Percentiles rank a stretch among this genome's conserved stretches.
phyloP scores from a whole-genome alignment of 2,797 vertebrate species.

The Amniataba percoides region DNA sequence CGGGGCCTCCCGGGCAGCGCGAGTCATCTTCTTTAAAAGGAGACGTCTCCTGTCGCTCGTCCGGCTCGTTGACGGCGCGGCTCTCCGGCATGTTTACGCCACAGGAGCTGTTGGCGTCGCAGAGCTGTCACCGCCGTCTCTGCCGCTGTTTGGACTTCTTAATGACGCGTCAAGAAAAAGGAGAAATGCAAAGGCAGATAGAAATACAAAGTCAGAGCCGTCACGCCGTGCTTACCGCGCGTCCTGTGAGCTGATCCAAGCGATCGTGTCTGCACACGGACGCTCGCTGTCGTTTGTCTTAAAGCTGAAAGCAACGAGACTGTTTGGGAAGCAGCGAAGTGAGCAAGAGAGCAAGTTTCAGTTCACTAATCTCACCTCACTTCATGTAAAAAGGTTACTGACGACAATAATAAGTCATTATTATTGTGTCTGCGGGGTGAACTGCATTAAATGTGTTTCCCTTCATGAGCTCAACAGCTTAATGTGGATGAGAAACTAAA shows the following conservation, averaged over 20 bases:
- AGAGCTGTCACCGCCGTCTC: slow-evolving; percentile 58
- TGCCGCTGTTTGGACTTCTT: slow-evolving; percentile 49
- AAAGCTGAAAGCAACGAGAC: slow-evolving; percentile 15
- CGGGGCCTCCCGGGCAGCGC: slow-evolving; percentile 41
- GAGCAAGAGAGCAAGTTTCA: slow-evolving; percentile 3
- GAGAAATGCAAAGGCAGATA: slow-evolving; percentile 38
- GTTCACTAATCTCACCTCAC: neutral
- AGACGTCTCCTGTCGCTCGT: slow-evolving; percentile 43
- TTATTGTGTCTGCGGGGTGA: neutral
- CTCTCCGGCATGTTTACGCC: slow-evolving; percentile 63
- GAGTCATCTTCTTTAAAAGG: slow-evolving; percentile 51
- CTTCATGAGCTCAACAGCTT: neutral
- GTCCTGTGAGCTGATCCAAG: slow-evolving; percentile 37
- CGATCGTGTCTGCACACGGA: slow-evolving; percentile 10
- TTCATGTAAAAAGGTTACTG: neutral
- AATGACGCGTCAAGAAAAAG: slow-evolving; percentile 27
- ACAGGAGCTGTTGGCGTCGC: slow-evolving; percentile 57
- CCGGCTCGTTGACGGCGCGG: slow-evolving; percentile 39
- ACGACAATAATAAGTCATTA: neutral
- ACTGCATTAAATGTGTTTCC: neutral
- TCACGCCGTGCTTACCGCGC: slow-evolving; percentile 15
- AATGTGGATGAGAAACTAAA: neutral
- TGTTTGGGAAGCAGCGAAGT: slow-evolving; percentile 18
- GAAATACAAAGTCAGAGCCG: slow-evolving; percentile 41
- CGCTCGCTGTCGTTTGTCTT: slow-evolving; percentile 41